Evolutionary conservation across 1,140 invertebrate genomes (phyloP).

Genomic region (Acromyrmex heyeri): DNA sequence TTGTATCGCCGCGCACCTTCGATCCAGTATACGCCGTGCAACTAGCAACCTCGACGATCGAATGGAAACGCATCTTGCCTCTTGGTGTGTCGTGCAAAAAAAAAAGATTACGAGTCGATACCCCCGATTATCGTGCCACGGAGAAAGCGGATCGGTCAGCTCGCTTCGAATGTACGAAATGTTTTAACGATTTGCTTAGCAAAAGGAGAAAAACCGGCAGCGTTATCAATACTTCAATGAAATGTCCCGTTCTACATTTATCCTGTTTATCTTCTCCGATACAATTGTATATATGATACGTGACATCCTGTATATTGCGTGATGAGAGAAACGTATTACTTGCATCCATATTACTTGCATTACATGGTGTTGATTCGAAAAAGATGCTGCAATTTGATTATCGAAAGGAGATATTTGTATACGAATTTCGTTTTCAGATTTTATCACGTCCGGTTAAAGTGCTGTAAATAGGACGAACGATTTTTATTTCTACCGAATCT

Average conservation of each 20-base stretch:
- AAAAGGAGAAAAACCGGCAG: not conserved
- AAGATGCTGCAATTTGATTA: not conserved
- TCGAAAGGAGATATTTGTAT: not conserved
- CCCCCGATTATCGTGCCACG: slow-evolving; percentile 61
- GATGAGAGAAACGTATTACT: slow-evolving; percentile 23
- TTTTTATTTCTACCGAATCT: not conserved
- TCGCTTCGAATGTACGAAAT: slow-evolving; percentile 39
- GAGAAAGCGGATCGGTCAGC: slow-evolving; percentile 47
- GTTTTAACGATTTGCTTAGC: slow-evolving; percentile 41
- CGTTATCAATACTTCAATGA: slow-evolving; percentile 13
- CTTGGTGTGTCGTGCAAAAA: slow-evolving; percentile 18
- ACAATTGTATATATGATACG: slow-evolving; percentile 25
- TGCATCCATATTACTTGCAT: not conserved
- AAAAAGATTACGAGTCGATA: slow-evolving; percentile 63
- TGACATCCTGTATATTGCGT: not conserved
- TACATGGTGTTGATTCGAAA: not conserved
- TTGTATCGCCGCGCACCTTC: slow-evolving; percentile 63
- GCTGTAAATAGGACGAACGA: not conserved
- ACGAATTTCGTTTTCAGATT: slow-evolving; percentile 19
- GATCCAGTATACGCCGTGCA: slow-evolving; percentile 40
- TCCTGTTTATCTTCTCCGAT: slow-evolving; percentile 39
- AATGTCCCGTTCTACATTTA: slow-evolving; percentile 45
- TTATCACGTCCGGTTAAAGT: slow-evolving; percentile 8
- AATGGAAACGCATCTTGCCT: slow-evolving; percentile 70
- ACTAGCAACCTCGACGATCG: slow-evolving; percentile 53